Evolutionary conservation across 2,888 invertebrate species (phyloP), one percentile per base, ranked within the genome.

Genomic region (Melieria crassipennis): DNA sequence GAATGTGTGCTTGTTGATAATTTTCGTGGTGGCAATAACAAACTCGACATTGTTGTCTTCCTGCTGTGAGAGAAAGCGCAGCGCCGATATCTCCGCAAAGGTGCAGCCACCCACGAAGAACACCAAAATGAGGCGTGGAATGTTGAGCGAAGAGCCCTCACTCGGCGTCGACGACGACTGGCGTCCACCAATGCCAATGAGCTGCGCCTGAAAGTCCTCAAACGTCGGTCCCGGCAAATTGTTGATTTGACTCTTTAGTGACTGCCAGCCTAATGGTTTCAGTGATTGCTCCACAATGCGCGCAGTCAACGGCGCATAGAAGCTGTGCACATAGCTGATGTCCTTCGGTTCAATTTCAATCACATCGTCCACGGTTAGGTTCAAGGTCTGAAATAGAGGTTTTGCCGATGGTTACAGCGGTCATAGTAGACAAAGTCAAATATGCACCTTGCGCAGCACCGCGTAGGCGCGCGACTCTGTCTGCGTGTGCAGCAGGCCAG

Each of bases 81-180:
- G 82, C 0, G 93, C 93, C 0, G 94, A 93, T 80, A 94, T 92
- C 87, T 99, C 99, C 2, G 98, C 96, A 87, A 93, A 96, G 0
- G 99, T 99, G 83, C 98, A 96, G 0, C 99, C 99, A 5, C 99
- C 99, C 13, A 99, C 92, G 84, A 98, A 98, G 86, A 98, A 96
- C 0, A 99, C 96, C 1, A 99, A 88, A 7, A 97, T 92, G 4
- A 96, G 92, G 76, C 84, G 81, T 58, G 83, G 82, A 69, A 81
- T 79, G 74, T 87, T 81, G 67, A 84, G 79, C 68, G 84, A 83
- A 4, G 91, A 91, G 72, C 88, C 89, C 65, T 91, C 90, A 77
- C 90, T 91, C 0, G 89, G 89, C 16, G 90, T 88, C 0, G 90
- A 89, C 70, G 89, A 89, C 5, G 89, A 88, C 69, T 90, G 88